Conservation (phyloP, 2,797 vertebrate genomes). For the Phylloscopus collybita region DNA sequence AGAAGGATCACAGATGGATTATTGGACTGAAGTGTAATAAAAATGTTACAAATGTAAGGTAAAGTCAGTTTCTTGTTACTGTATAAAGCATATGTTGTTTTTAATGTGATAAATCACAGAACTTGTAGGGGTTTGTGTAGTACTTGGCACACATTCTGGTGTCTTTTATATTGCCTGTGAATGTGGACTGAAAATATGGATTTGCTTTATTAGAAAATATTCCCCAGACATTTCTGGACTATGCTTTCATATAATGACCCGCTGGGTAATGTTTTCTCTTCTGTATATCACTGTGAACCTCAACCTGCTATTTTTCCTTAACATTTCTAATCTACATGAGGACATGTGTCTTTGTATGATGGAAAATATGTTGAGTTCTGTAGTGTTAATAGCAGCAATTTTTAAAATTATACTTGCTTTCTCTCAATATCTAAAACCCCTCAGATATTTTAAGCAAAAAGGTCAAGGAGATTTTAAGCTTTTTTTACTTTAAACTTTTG, state of each 20-base stretch:
- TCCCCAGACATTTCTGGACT: not conserved
- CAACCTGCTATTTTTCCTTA: not conserved
- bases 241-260: not conserved
- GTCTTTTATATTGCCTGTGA: not conserved
- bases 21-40: conserved; percentile 27
- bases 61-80: conserved; percentile 30
- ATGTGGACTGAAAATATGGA: not conserved
- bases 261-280: not conserved
- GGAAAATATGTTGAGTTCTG: not conserved
- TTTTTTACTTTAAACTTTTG: not conserved
- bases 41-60: conserved; percentile 28
- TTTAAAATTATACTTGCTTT: not conserved
- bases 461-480: not conserved
- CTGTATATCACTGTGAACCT: not conserved
- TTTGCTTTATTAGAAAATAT: not conserved
- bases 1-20: conserved; percentile 18
- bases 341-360: not conserved
- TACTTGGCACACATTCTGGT: not conserved
- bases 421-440: not conserved
- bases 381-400: not conserved
- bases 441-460: not conserved
- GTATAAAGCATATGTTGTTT: conserved; percentile 43
- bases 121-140: not conserved
- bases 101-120: conserved; percentile 36
- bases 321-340: not conserved